phyloP scores from a whole-genome alignment of 1,140 invertebrate species.

The Stratiolaelaps scimitus region DNA sequence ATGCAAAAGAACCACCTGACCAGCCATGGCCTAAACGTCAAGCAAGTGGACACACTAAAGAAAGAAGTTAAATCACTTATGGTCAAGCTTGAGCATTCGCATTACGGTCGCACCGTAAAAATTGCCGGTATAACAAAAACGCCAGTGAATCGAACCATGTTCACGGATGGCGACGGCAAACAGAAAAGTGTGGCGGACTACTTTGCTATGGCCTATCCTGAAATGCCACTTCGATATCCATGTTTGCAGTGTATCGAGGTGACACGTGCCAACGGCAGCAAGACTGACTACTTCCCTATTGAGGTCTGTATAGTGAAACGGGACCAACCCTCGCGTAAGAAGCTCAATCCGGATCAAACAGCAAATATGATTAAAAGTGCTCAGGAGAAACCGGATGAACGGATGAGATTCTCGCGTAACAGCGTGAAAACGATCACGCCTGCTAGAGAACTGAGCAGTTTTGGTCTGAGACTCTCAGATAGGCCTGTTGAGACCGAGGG shows the following conservation, averaged over 20 bases:
- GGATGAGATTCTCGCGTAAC: background rate
- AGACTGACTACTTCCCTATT: background rate
- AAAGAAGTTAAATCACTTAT: constrained; percentile 5
- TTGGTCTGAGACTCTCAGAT: background rate
- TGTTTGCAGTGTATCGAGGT: background rate
- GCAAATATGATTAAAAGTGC: background rate
- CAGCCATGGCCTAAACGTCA: background rate
- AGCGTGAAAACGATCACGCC: background rate
- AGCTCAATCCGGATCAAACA: background rate
- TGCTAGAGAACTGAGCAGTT: background rate
- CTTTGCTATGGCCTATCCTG: background rate
- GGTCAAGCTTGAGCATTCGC: constrained; percentile 1
- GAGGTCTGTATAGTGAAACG: constrained; percentile 11
- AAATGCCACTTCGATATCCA: background rate
- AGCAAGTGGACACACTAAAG: background rate
- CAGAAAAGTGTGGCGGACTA: background rate
- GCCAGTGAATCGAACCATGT: background rate
- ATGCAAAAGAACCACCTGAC: background rate
- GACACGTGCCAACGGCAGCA: background rate
- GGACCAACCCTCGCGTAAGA: background rate
- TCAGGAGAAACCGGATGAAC: constrained; percentile 1
- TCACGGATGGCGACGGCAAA: background rate
- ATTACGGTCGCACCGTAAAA: background rate
- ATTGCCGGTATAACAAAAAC: background rate
- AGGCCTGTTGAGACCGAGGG: background rate